These are phyloP conservation scores for Astyanax mexicanus DNA, from an alignment of 2,797 vertebrate species.

Conservation along the genomic window DNA sequence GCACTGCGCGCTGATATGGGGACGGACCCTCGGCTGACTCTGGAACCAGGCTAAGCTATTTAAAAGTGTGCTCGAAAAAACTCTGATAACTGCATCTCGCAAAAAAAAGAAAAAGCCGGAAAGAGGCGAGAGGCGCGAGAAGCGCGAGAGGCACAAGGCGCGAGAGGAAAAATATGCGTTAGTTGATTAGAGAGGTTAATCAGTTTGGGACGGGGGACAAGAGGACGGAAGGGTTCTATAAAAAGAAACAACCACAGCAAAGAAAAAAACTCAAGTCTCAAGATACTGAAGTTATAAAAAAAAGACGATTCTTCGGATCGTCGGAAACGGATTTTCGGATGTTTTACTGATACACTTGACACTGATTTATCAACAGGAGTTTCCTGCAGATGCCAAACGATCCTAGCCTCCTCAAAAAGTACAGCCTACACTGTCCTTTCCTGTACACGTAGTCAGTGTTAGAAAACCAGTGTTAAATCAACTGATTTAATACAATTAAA, in stretches of 20 bases:
- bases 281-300: constrained; percentile 48
- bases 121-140: constrained; percentile 2
- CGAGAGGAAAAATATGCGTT: background rate
- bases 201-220: constrained; percentile 36
- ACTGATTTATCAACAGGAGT: no score
- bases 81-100: constrained; percentile 38
- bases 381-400: no score
- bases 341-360: no score
- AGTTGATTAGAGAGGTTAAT: constrained; percentile 58
- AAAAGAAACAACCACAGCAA: constrained; percentile 29
- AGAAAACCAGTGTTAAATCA: no score
- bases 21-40: constrained; percentile 28
- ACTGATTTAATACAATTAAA: no score
- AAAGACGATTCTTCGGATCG: constrained; percentile 18
- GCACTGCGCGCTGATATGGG: constrained; percentile 47
- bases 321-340: no score
- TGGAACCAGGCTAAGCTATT: constrained; percentile 40
- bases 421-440: no score
- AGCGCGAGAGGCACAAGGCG: no score
- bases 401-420: no score
- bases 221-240: no score
- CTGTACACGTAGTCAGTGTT: no score
- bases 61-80: constrained; percentile 42
- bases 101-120: constrained; percentile 36
- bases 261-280: constrained; percentile 29